Evolutionary conservation across 2,888 invertebrate genomes (phyloP), one percentile per base, ranked within the genome.

Genomic region (Pheosia tremula): DNA sequence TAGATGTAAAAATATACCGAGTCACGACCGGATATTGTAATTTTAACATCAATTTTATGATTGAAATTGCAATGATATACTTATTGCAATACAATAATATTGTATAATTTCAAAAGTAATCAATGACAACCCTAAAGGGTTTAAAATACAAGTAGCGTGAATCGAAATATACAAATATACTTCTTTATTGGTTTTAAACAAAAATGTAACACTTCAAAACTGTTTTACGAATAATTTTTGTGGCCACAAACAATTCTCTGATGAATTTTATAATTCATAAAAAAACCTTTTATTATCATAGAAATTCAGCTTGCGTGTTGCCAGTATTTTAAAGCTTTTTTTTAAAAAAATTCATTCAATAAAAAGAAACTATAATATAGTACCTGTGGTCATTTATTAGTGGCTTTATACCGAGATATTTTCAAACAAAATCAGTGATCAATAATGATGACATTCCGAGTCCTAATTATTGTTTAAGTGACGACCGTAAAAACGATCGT

Each of bases 381-480:
- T 13, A 36, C 49, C 57, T 9, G 11, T 39, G 53, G 57, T 24
- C 45, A 60, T 59, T 62, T 57, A 64, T 71, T 60, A 61, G 55
- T 64, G 57, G 56, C 59, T 65, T 63, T 6, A 50, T 58, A 60
- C 38, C 59, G 58, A 56, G 66, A 59, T 39, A 6, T 52, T 65
- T 67, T 55, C 36, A n/a, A 64, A 62, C 63, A 63, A 58, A 75
- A 67, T 36, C 58, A 62, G 58, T 69, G 57, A 69, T 73, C 58
- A 63, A 74, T 79, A 72, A 59, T 54, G 69, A 64, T 73, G 67
- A 75, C 70, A 71, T 70, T 24, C 24, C 60, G 68, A 68, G 66
- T 63, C 55, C 66, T 70, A 43, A 68, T 77, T 77, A 79, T 82
- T 75, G 71, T 77, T 78, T 79, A 76, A 68, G 63, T 77, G 79